A percentile compares a stretch with the other conserved stretches of the same genome.
Conservation (phyloP, 2,113 vertebrate genomes). For the Telmatochromis sp. region DNA sequence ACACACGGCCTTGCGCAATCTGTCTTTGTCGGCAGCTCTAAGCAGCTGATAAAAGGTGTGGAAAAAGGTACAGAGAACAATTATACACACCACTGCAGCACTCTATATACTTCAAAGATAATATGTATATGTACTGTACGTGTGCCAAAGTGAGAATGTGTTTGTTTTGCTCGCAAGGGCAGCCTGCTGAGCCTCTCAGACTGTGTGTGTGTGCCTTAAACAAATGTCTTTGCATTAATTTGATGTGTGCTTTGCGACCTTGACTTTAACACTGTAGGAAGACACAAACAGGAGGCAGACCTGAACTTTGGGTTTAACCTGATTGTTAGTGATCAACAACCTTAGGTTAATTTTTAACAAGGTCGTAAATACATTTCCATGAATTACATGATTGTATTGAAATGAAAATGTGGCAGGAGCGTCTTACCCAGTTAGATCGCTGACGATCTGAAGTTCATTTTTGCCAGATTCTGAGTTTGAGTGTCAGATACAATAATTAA, state of each 20-base stretch:
- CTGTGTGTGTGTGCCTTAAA: neutral
- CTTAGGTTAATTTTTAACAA: constrained; percentile 24
- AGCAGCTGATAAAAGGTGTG: constrained; percentile 14
- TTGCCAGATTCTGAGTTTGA: neutral
- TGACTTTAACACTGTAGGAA: neutral
- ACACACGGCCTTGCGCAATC: neutral
- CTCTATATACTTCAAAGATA: neutral
- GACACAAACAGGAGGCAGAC: neutral
- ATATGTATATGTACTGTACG: neutral
- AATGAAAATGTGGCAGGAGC: neutral
- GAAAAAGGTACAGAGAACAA: constrained; percentile 17
- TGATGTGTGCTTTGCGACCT: neutral
- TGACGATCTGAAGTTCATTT: neutral
- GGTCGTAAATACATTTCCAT: neutral
- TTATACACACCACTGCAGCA: neutral
- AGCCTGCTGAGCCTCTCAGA: neutral
- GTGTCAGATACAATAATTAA: neutral
- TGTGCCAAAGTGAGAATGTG: neutral
- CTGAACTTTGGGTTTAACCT: neutral
- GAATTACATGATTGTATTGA: neutral
- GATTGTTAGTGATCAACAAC: neutral
- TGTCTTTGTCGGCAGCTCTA: neutral
- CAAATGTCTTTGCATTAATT: neutral
- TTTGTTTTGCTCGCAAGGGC: constrained; percentile 24
- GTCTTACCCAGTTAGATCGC: neutral